phyloP scores from a whole-genome alignment of 2,888 invertebrate species.

The Noctuana brunneofusca region DNA sequence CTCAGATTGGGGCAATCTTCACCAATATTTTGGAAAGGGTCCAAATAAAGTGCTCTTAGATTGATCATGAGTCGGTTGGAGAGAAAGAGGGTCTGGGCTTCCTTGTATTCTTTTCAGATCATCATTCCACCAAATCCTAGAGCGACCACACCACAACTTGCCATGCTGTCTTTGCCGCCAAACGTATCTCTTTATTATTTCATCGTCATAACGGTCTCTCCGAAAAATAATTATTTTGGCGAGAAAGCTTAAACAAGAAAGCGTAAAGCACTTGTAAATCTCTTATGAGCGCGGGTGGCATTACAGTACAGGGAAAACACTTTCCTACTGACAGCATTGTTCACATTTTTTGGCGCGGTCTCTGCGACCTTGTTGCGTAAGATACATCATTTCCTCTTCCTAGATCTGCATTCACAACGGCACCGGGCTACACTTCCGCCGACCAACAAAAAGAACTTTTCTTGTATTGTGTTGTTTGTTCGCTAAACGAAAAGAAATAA shows the following conservation, averaged over 20 bases:
- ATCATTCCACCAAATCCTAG: too few species aligned
- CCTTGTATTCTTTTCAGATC: too few species aligned
- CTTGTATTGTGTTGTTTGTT: slow-evolving; percentile 14
- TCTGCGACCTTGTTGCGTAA: slow-evolving; percentile 66
- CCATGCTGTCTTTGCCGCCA: too few species aligned
- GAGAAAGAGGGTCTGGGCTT: too few species aligned
- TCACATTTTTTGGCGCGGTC: slow-evolving; percentile 58
- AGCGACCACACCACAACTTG: too few species aligned
- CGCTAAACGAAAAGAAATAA: background rate
- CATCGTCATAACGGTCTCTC: background rate
- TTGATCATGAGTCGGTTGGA: too few species aligned
- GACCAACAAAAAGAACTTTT: slow-evolving; percentile 42
- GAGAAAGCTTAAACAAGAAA: slow-evolving; percentile 30
- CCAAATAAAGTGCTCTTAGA: too few species aligned
- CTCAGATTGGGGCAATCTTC: too few species aligned
- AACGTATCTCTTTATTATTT: background rate
- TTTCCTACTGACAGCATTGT: slow-evolving; percentile 43
- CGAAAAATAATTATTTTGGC: slow-evolving; percentile 24
- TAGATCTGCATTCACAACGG: slow-evolving; percentile 57
- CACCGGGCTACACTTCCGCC: slow-evolving; percentile 57
- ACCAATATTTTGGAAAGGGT: too few species aligned
- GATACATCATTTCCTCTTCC: slow-evolving; percentile 73
- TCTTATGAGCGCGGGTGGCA: slow-evolving; percentile 9
- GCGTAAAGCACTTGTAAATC: slow-evolving; percentile 24
- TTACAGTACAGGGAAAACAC: slow-evolving; percentile 31